Percentiles rank a stretch among this genome's conserved stretches.
phyloP scores from a whole-genome alignment of 2,113 vertebrate genomes.

The Rattus norvegicus region DNA sequence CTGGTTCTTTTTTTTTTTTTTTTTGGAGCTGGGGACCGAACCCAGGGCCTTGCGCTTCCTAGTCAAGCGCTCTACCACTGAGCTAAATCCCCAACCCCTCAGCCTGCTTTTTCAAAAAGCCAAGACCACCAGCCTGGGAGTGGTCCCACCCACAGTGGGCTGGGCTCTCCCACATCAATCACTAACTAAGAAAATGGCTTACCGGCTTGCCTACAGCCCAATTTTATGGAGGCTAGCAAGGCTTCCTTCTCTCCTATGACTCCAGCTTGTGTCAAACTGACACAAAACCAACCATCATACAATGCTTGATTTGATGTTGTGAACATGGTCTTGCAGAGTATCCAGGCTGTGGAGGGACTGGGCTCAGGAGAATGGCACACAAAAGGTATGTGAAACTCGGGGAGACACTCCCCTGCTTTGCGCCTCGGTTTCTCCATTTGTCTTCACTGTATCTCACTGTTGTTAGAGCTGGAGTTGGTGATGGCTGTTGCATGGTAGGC shows the following conservation, averaged over 20 bases:
- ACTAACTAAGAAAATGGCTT: not conserved
- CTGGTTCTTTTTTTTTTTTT: too few species aligned
- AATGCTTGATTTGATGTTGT: not conserved
- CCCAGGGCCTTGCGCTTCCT: too few species aligned
- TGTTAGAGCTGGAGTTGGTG: fast-evolving
- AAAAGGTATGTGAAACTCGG: fast-evolving
- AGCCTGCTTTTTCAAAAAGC: not conserved
- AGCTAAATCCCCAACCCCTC: too few species aligned
- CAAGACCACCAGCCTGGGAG: not conserved
- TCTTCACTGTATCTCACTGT: not conserved
- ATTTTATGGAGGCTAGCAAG: not conserved
- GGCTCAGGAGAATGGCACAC: fast-evolving
- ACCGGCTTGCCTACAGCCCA: not conserved
- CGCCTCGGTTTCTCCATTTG: not conserved
- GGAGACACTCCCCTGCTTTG: not conserved
- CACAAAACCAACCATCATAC: not conserved
- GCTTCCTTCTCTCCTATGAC: not conserved
- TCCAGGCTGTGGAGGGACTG: not conserved
- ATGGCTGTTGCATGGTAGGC: not conserved
- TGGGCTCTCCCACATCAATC: not conserved
- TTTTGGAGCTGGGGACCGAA: too few species aligned
- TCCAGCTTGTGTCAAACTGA: not conserved
- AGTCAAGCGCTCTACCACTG: too few species aligned
- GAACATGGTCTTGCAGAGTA: not conserved
- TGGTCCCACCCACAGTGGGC: not conserved